Percentiles rank a stretch among this genome's conserved stretches.
phyloP scores from a whole-genome alignment of 2,113 vertebrate genomes.

The Ceyx melanurus region DNA sequence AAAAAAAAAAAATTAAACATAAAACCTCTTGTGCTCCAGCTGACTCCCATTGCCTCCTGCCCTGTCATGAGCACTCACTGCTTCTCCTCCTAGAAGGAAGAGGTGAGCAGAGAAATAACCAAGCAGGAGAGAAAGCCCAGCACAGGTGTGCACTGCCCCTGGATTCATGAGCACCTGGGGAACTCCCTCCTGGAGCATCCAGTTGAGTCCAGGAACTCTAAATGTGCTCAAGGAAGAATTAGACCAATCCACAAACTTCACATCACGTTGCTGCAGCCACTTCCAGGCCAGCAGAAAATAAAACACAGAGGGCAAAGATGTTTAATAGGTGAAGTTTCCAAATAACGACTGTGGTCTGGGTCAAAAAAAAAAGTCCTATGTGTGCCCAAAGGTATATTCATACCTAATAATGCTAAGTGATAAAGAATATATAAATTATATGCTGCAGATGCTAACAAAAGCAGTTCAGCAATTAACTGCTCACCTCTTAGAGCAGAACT shows the following conservation, averaged over 20 bases:
- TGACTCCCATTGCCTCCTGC: no score
- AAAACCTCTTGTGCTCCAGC: no score
- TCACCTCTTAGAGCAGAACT: background rate
- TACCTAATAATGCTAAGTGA: background rate
- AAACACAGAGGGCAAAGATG: background rate
- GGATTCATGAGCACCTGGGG: accelerated
- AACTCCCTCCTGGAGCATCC: accelerated
- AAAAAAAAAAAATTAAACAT: no score
- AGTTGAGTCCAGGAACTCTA: background rate
- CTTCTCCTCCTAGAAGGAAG: background rate
- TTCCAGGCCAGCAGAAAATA: background rate
- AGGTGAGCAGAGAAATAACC: accelerated
- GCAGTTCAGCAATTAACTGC: background rate
- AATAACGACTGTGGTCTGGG: background rate
- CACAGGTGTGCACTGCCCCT: background rate
- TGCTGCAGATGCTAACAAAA: background rate
- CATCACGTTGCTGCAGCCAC: background rate
- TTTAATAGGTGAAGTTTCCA: background rate
- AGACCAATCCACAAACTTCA: background rate
- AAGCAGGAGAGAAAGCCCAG: background rate
- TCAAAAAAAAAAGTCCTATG: background rate
- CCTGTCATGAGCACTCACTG: background rate
- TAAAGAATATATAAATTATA: background rate
- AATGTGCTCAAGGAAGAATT: background rate
- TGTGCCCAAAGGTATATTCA: background rate